Evolutionary conservation across 2,888 invertebrate species (phyloP), one percentile per base, ranked within the genome.

Genomic region (Hoplodrina blanda): DNA sequence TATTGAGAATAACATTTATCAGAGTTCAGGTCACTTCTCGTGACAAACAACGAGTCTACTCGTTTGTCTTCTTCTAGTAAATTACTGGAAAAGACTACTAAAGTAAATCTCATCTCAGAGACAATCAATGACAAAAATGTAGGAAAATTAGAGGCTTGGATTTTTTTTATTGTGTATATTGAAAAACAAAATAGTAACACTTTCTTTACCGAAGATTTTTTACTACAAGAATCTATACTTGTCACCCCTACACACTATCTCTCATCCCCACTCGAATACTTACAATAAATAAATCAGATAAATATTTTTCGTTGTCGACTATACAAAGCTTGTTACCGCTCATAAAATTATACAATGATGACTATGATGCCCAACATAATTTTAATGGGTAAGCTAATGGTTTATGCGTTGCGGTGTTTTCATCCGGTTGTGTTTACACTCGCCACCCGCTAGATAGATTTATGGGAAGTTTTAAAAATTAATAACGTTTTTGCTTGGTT

Each of bases 201-300:
- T 46, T 5, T 15, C 5, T 46, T 15, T 0, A 46, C 50, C 2
- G 13, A 41, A 11, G 41, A 41, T 4, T 41, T 41, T 41, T 13
- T 13, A 41, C 41, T 8, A 41, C 41, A 41, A 41, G 13, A 41
- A 41, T 41, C 10, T 41, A 11, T 2, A 41, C 41, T 41, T 41
- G 41, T 8, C 78, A 81, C 11, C 81, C 83, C 74, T 83, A 60
- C 2, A 2, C 10, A 41, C 19, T 62, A 74, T 77, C 86, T 82
- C 74, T 61, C 64, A 77, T 55, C 74, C 69, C 70, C 80, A 82
- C 80, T 80, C 74, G 85, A 83, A 84, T 85, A 84, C 85, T 85
- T 77, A 87, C 84, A 89, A 92, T 92, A 92, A 88, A 93, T 91
- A 92, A 91, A 92, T 93, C 91, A 88, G 87, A 88, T 90, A 90